Evolutionary conservation across 2,888 invertebrate species (phyloP), one percentile per base, ranked within the genome.

Genomic region (Idaea biselata): DNA sequence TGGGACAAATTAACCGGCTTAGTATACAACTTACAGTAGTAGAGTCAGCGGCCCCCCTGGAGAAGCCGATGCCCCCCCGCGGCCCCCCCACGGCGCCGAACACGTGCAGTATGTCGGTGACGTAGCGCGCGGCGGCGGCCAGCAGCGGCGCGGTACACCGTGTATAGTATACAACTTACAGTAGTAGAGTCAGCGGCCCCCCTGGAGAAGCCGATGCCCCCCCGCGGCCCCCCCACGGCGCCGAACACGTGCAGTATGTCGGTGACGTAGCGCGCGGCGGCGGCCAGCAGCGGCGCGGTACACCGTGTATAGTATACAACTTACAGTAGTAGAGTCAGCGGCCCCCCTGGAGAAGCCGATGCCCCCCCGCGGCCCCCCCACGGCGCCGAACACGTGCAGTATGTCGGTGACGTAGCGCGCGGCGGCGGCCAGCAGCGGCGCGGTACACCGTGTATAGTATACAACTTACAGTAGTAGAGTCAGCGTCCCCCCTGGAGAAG

Each of bases 181-280:
- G 3, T 25, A 25, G 25, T 5, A 5, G 25, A 25, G 25, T 25
- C 25, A 1, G 3, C 25, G 25, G 1, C 3, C 3, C 25, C 5
- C 25, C 25, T 25, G 5, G 96, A 96, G 81, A 97, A 97, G 6
- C 97, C 97, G 72, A 97, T 95, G 57, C 93, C 93, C 1, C 94
- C 94, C 1, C 95, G 87, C 0, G 94, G 91, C 0, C 95, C 94
- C 11, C 93, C 87, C 66, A 97, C 95, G 0, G 25, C 25, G 0
- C 97, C 97, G 88, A 97, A 97, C 64, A 96, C 93, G 68, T 94
- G 94, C 67, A 98, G 91, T 25, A 98, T 88, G 77, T 95, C 94
- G 0, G 98, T 98, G 64, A 99, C 95, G 84, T 98, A 99, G 8
- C 91, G 85, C n/a, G 97, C 97, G 54, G 97, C 94, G n/a, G n/a